Percentiles rank a stretch among this genome's conserved stretches.
Evolutionary conservation across 2,797 vertebrate species (phyloP).

Genomic region (Pyrrhura leucotis): DNA sequence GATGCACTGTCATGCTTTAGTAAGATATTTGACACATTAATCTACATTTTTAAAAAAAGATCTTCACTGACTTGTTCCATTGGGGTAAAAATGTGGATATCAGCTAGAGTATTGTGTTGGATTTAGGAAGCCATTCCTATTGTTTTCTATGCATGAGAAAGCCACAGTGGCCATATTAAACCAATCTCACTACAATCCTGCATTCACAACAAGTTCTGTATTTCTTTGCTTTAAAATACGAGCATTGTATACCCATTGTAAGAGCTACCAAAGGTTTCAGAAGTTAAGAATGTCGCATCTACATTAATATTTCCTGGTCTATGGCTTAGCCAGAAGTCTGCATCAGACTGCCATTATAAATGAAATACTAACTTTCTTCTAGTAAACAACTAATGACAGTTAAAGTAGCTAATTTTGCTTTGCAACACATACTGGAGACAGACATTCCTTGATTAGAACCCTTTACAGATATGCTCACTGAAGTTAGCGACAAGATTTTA

Average conservation of each 20-base stretch:
- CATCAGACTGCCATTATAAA: not conserved
- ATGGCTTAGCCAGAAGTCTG: not conserved
- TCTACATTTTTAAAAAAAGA: not conserved
- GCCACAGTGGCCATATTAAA: not conserved
- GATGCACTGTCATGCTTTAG: not conserved
- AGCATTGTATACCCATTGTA: not conserved
- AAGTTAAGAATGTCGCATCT: not conserved
- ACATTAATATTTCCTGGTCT: not conserved
- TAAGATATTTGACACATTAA: not conserved
- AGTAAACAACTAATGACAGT: not conserved
- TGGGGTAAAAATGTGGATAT: not conserved
- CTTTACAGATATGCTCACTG: not conserved
- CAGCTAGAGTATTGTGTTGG: not conserved
- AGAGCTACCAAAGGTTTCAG: not conserved
- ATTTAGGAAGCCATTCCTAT: not conserved
- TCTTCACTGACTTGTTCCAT: not conserved
- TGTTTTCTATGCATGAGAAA: not conserved
- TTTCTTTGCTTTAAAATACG: not conserved
- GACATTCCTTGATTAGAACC: not conserved
- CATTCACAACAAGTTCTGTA: not conserved
- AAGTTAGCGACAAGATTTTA: not conserved
- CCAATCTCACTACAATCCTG: not conserved
- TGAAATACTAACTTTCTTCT: not conserved
- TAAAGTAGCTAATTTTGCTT: not conserved
- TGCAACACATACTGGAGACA: not conserved